These are phyloP conservation scores for Sinodicranocentrus sp. DNA, from an alignment of 2,888 invertebrate species.

Conservation along the genomic window DNA sequence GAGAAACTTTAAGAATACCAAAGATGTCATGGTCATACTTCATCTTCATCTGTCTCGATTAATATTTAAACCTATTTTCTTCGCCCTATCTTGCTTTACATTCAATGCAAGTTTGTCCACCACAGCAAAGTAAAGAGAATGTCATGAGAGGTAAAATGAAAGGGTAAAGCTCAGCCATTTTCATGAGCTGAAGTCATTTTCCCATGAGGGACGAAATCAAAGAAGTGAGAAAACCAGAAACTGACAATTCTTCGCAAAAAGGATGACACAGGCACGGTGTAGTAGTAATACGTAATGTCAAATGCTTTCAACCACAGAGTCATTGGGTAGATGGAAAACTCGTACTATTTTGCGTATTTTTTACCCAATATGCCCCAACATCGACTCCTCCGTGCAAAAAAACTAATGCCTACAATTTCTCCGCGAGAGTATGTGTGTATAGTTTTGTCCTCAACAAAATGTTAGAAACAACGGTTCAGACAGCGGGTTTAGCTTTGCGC, in stretches of 20 bases:
- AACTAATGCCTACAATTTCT: too few relatives aligned
- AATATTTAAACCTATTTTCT: too few relatives aligned
- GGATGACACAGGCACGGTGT: neutral
- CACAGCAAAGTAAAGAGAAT: neutral
- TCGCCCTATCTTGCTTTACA: neutral
- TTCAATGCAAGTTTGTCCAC: too few relatives aligned
- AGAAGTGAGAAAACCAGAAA: neutral
- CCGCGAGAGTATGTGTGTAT: neutral
- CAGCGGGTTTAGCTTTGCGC: neutral
- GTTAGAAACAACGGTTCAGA: conserved; percentile 11
- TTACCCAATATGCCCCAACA: too few relatives aligned
- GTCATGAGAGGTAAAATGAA: neutral
- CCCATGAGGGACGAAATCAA: neutral
- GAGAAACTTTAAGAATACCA: neutral
- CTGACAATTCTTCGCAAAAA: conserved; percentile 6
- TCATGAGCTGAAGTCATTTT: neutral
- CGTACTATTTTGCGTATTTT: too few relatives aligned
- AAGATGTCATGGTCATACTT: neutral
- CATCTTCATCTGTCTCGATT: neutral
- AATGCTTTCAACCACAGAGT: too few relatives aligned
- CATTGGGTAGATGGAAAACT: too few relatives aligned
- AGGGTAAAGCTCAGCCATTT: neutral
- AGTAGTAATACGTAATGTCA: too few relatives aligned
- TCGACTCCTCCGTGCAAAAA: too few relatives aligned
- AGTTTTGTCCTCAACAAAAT: conserved; percentile 2